Evolutionary conservation across 2,888 invertebrate genomes (phyloP).

Genomic region (Drosophila ustulata): DNA sequence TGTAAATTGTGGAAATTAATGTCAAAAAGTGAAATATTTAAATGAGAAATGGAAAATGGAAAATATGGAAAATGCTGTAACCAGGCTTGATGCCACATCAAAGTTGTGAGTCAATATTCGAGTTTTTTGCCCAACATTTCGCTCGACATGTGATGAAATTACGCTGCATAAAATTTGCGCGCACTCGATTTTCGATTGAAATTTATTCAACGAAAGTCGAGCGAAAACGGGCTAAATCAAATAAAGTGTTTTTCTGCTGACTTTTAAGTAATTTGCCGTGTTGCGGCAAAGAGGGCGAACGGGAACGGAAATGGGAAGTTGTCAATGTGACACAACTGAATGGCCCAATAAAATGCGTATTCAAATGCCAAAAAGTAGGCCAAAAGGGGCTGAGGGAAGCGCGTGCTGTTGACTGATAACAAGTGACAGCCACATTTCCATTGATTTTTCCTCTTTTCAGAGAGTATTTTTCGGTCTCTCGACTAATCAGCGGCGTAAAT

Average conservation of each 20-base stretch:
- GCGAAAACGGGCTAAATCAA: conserved; percentile 15
- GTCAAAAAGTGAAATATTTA: too few species aligned
- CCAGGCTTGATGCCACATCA: neutral
- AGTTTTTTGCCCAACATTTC: too few species aligned
- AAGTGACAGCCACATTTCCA: conserved; percentile 30
- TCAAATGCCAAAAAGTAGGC: conserved; percentile 50
- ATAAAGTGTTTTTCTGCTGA: conserved; percentile 24
- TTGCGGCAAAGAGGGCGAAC: neutral
- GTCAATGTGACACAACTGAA: conserved; percentile 39
- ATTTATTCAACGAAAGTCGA: neutral
- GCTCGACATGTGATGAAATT: too few species aligned
- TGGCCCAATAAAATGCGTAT: conserved; percentile 48
- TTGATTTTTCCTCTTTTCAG: conserved; percentile 17
- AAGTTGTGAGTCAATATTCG: neutral
- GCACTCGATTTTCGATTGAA: neutral
- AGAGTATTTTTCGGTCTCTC: conserved; percentile 24
- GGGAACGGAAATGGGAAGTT: conserved; percentile 4
- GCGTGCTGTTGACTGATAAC: conserved; percentile 58
- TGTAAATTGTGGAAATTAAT: too few species aligned
- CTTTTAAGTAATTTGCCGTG: conserved; percentile 15
- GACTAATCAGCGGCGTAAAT: conserved; percentile 54
- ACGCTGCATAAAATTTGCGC: neutral
- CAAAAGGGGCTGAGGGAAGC: neutral
- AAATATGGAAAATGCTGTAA: neutral
- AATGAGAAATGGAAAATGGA: too few species aligned